Conservation (phyloP, 1,140 invertebrate genomes). For the Euura saliciscinereae region DNA sequence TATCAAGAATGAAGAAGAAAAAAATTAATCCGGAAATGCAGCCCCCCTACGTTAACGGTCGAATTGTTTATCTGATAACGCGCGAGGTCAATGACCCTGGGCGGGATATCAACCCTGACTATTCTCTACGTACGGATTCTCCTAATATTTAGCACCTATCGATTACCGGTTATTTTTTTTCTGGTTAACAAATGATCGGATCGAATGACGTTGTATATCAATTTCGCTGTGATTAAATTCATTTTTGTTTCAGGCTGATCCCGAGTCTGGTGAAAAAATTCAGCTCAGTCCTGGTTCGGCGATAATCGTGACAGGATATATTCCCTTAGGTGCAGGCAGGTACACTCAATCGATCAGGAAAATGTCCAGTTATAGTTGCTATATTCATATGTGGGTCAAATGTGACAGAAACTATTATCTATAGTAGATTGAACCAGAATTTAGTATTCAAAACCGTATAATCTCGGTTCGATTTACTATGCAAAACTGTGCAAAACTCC, state of each 20-base stretch:
- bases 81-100: slow-evolving; percentile 24
- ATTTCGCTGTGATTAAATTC: background rate
- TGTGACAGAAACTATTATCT: background rate
- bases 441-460: too few species aligned
- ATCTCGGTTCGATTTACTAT: too few species aligned
- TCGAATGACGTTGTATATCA: too few species aligned
- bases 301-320: slow-evolving; percentile 50
- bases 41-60: background rate
- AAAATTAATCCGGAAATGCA: slow-evolving; percentile 10
- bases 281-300: slow-evolving; percentile 46
- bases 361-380: too few species aligned
- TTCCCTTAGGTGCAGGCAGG: slow-evolving; percentile 46
- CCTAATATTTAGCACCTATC: background rate
- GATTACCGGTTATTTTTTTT: too few species aligned
- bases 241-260: slow-evolving; percentile 39
- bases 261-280: slow-evolving; percentile 33
- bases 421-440: too few species aligned
- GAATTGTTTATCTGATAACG: background rate
- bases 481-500: background rate
- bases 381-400: background rate
- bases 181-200: too few species aligned
- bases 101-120: slow-evolving; percentile 33
- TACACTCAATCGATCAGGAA: slow-evolving; percentile 12
- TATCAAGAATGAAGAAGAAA: background rate
- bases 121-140: slow-evolving; percentile 30